phyloP scores from a whole-genome alignment of 2,113 vertebrate genomes.

The Coturnix japonica region DNA sequence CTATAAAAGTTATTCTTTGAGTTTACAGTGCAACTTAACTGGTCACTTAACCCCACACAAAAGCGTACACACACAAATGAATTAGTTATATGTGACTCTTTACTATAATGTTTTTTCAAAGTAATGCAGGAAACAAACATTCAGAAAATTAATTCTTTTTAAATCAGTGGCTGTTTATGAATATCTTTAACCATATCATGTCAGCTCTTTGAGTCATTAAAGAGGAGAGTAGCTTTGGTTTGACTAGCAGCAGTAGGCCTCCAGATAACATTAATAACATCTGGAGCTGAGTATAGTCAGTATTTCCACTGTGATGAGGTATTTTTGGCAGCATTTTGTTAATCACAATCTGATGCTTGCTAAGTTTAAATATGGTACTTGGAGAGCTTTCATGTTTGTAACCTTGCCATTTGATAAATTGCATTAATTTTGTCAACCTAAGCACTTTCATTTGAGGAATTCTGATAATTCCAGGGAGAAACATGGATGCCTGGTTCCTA shows the following conservation, averaged over 20 bases:
- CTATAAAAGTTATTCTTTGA: background rate
- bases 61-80: background rate
- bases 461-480: background rate
- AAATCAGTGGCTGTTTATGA: background rate
- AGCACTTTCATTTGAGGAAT: background rate
- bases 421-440: background rate
- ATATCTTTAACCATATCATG: background rate
- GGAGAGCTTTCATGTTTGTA: background rate
- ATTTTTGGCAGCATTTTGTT: background rate
- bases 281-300: background rate
- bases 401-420: background rate
- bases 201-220: constrained; percentile 9
- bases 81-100: background rate
- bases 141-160: background rate
- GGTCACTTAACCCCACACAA: background rate
- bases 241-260: background rate
- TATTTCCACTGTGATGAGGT: background rate
- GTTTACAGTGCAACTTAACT: background rate
- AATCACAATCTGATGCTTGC: background rate
- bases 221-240: background rate
- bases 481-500: background rate
- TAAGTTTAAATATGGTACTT: background rate
- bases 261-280: constrained; percentile 13
- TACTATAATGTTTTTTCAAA: background rate
- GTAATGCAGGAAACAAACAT: background rate